phyloP scores from a whole-genome alignment of 2,113 vertebrate species.

The Festucalex cinctus region DNA sequence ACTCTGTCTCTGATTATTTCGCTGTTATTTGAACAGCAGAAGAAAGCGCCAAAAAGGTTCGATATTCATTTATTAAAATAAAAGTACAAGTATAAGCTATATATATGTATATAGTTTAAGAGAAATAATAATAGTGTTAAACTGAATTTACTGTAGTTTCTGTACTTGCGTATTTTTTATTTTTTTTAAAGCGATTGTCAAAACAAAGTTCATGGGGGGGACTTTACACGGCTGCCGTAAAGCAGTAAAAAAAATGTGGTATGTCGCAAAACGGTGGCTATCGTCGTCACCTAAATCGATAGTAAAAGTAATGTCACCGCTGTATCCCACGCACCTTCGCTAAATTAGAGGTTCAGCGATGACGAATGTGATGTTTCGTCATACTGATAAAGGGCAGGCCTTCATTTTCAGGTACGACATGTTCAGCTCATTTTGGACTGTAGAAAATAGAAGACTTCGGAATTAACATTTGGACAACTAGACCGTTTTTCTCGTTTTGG shows the following conservation, averaged over 20 bases:
- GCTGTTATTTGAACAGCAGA: not conserved
- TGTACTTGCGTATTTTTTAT: too few relatives aligned
- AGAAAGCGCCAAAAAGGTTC: not conserved
- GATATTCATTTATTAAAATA: not conserved
- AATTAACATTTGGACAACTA: not conserved
- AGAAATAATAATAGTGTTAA: too few relatives aligned
- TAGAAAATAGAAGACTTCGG: constrained; percentile 11
- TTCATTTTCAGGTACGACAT: not conserved
- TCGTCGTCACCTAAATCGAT: not conserved
- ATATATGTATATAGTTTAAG: too few relatives aligned
- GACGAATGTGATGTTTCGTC: not conserved
- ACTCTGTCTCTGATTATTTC: not conserved
- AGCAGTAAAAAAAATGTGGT: not conserved
- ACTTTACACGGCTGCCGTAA: not conserved
- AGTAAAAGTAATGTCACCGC: not conserved
- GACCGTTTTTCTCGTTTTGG: not conserved
- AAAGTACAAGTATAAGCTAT: too few relatives aligned
- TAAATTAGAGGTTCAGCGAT: not conserved
- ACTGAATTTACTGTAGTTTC: too few relatives aligned
- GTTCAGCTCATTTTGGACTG: constrained; percentile 5
- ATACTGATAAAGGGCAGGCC: too few relatives aligned
- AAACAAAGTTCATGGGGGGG: too few relatives aligned
- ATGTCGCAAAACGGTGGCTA: not conserved
- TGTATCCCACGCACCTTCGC: not conserved
- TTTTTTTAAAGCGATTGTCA: too few relatives aligned